phyloP scores from a whole-genome alignment of 2,113 vertebrate genomes.

The Neogobius melanostomus region DNA sequence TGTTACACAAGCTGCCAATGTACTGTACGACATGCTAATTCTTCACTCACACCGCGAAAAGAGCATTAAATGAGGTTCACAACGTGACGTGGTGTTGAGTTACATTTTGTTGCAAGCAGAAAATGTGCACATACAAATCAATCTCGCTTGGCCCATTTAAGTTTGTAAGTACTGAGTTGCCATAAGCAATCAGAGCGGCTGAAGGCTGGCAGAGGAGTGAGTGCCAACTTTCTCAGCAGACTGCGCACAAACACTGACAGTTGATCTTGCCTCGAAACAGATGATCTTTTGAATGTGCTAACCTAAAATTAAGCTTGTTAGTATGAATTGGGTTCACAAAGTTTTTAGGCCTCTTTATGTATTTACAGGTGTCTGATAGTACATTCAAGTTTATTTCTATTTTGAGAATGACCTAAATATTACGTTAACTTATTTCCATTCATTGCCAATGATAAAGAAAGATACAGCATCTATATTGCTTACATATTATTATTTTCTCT shows the following conservation, averaged over 20 bases:
- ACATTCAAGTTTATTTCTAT: too few species aligned
- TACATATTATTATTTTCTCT: too few species aligned
- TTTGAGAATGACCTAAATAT: too few species aligned
- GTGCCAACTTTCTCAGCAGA: slow-evolving; percentile 27
- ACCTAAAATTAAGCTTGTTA: neutral
- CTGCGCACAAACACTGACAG: slow-evolving; percentile 26
- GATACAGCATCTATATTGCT: too few species aligned
- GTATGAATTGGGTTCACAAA: neutral
- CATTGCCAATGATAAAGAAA: too few species aligned
- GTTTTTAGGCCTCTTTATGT: too few species aligned
- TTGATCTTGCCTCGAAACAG: slow-evolving; percentile 27
- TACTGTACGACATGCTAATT: slow-evolving; percentile 60
- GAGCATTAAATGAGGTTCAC: slow-evolving; percentile 6
- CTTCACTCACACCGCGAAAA: slow-evolving; percentile 38
- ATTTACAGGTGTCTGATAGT: too few species aligned
- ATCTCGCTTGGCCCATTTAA: slow-evolving; percentile 2
- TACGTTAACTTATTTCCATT: too few species aligned
- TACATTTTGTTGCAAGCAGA: neutral
- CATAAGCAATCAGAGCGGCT: slow-evolving; percentile 17
- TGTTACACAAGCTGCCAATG: slow-evolving; percentile 58
- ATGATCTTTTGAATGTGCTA: slow-evolving; percentile 26
- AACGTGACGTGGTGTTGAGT: neutral
- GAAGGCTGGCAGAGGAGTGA: slow-evolving; percentile 20
- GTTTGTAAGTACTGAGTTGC: slow-evolving; percentile 8
- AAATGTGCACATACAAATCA: slow-evolving; percentile 7